Evolutionary conservation across 1,140 invertebrate genomes (phyloP).

Genomic region (Armadillidium nasatum): DNA sequence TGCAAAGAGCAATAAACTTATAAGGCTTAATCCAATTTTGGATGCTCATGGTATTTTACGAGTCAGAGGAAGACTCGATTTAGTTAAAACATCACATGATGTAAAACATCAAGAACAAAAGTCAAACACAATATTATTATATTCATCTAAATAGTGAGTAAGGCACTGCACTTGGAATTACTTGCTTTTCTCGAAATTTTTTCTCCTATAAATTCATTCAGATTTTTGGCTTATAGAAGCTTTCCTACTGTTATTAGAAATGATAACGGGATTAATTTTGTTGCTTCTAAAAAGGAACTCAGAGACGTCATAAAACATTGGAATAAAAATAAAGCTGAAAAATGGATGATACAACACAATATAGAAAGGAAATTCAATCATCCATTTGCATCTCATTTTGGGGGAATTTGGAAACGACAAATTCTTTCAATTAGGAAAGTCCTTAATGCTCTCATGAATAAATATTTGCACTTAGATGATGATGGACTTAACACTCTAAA

Average conservation of each 20-base stretch:
- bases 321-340: conserved; percentile 7
- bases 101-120: not conserved
- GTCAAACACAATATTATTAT: conserved; percentile 46
- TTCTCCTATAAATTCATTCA: conserved; percentile 47
- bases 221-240: conserved; percentile 48
- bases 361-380: conserved; percentile 43
- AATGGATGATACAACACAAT: not conserved
- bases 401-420: conserved; percentile 22
- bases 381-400: conserved; percentile 36
- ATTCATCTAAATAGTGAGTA: conserved; percentile 46
- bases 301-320: conserved; percentile 16
- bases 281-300: conserved; percentile 46
- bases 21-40: too few relatives aligned
- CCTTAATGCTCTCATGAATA: not conserved
- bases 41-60: too few relatives aligned
- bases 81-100: too few relatives aligned
- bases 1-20: too few relatives aligned
- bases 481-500: not conserved
- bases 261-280: conserved; percentile 51
- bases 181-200: conserved; percentile 23
- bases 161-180: conserved; percentile 48
- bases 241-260: conserved; percentile 45
- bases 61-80: too few relatives aligned
- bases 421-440: not conserved
- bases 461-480: not conserved